A percentile compares a stretch with the other conserved stretches of the same genome.
Conservation (phyloP, 2,888 invertebrate species). For the Aplocera efformata region DNA sequence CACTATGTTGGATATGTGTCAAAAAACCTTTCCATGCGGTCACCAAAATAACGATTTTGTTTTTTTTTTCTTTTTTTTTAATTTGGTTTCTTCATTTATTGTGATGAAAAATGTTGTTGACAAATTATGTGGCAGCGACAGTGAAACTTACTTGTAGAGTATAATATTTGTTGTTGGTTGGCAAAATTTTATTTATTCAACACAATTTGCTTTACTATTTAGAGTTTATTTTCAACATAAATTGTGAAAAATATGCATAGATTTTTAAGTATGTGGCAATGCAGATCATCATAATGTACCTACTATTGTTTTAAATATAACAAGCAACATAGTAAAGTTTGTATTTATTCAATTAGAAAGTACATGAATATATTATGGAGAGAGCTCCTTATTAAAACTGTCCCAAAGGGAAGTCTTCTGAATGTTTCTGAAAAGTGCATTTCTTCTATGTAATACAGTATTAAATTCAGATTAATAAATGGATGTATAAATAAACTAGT, state of each 20-base stretch:
- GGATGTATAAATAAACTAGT: conserved; percentile 62
- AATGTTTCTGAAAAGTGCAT: conserved; percentile 94
- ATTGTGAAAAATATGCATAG: conserved; percentile 79
- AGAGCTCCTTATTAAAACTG: conserved; percentile 65
- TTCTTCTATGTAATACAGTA: conserved; percentile 95
- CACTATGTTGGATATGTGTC: conserved; percentile 81
- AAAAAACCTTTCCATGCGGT: conserved; percentile 77
- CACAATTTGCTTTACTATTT: conserved; percentile 68
- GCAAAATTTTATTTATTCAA: conserved; percentile 78
- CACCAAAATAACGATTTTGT: conserved; percentile 70
- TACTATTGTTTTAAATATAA: conserved; percentile 66
- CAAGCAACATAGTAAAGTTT: conserved; percentile 55
- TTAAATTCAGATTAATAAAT: conserved; percentile 86
- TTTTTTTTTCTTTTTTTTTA: conserved; percentile 54
- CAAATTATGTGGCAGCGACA: conserved; percentile 76
- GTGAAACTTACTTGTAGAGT: conserved; percentile 59
- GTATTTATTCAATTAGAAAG: conserved; percentile 67
- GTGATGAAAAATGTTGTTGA: conserved; percentile 78
- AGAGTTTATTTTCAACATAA: conserved; percentile 65
- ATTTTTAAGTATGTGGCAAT: conserved; percentile 81
- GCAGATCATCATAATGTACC: conserved; percentile 79
- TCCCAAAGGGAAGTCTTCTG: conserved; percentile 88
- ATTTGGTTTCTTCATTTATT: conserved; percentile 68
- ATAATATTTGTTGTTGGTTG: conserved; percentile 76
- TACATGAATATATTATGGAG: conserved; percentile 46